phyloP scores from a whole-genome alignment of 1,140 invertebrate species.

The Meloidogyne exigua region DNA sequence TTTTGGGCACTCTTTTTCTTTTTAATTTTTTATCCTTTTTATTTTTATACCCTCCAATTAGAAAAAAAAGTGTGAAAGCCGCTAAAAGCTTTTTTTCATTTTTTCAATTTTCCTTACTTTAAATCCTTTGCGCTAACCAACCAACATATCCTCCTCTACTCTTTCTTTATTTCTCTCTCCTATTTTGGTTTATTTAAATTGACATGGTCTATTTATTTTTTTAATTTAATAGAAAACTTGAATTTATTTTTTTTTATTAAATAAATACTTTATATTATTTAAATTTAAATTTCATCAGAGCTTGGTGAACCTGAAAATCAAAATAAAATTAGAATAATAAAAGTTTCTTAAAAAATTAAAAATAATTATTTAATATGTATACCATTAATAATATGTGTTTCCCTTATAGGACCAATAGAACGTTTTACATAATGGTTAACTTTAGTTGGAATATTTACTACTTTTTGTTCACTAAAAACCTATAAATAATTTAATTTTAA shows the following conservation, averaged over 20 bases:
- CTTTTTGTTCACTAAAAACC: background rate
- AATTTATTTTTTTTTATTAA: background rate
- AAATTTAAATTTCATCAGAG: background rate
- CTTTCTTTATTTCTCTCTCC: no score
- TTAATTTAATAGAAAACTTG: background rate
- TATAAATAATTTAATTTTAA: background rate
- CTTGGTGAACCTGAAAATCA: background rate
- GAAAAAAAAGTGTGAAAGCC: background rate
- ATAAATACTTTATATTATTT: background rate
- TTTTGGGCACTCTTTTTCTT: background rate
- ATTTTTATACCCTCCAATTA: background rate
- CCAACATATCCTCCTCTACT: background rate
- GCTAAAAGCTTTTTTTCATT: background rate
- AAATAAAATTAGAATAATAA: no score
- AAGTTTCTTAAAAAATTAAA: no score
- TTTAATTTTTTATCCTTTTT: background rate
- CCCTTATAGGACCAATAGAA: background rate
- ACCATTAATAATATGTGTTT: background rate
- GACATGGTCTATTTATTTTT: constrained; percentile 5
- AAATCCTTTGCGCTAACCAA: background rate
- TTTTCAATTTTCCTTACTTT: constrained; percentile 4
- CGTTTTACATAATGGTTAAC: background rate
- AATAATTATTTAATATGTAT: no score
- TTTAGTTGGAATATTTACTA: background rate
- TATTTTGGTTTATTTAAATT: background rate